Conservation (phyloP, 2,888 invertebrate species). For the Nemurella pictetii region DNA sequence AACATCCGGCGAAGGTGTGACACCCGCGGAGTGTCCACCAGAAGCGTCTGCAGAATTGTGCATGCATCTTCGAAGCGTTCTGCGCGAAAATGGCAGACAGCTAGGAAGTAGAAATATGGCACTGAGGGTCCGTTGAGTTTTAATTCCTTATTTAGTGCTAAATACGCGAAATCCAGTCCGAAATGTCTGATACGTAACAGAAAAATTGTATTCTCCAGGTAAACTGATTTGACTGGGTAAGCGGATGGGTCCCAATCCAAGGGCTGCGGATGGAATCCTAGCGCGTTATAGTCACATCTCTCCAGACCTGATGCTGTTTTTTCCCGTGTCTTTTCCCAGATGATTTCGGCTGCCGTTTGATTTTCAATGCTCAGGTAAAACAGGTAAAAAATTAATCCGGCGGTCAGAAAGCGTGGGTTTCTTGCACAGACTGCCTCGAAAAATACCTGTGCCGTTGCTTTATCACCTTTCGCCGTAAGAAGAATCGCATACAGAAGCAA, state of each 20-base stretch:
- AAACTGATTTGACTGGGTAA: conserved; percentile 46
- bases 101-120: conserved; percentile 49
- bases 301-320: not conserved
- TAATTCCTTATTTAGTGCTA: conserved; percentile 48
- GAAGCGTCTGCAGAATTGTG: conserved; percentile 48
- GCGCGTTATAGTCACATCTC: not conserved
- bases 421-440: conserved; percentile 48
- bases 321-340: conserved; percentile 42
- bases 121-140: not conserved
- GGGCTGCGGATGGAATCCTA: conserved; percentile 45
- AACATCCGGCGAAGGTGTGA: conserved; percentile 47
- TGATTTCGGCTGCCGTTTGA: conserved; percentile 49
- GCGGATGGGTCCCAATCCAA: conserved; percentile 48
- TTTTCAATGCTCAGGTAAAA: conserved; percentile 48
- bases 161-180: conserved; percentile 49
- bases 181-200: conserved; percentile 48
- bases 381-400: conserved; percentile 50
- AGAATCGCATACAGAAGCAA: not conserved
- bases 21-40: conserved; percentile 49
- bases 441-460: conserved; percentile 42
- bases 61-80: conserved; percentile 49
- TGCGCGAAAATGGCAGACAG: conserved; percentile 49
- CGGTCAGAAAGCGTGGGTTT: conserved; percentile 49
- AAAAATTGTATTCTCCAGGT: conserved; percentile 47
- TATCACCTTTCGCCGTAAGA: not conserved